phyloP scores from a whole-genome alignment of 2,888 invertebrate species.

The Trissonchulus latispiculum region DNA sequence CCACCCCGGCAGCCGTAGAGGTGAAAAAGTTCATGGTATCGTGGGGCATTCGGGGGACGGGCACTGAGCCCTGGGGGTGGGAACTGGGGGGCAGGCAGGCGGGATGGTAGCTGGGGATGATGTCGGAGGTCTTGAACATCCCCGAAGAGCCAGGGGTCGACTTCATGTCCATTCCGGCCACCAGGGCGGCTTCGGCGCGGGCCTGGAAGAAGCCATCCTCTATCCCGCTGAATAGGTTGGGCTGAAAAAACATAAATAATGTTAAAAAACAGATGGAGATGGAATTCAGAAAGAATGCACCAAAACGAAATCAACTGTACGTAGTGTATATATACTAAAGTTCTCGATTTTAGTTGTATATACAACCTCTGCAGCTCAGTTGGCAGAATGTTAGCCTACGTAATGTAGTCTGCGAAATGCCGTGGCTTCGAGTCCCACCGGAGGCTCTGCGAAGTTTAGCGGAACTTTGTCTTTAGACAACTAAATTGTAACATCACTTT shows the following conservation, averaged over 20 bases:
- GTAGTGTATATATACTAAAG: too few species aligned
- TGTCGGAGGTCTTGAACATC: conserved; percentile 53
- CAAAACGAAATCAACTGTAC: too few species aligned
- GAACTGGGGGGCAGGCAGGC: neutral
- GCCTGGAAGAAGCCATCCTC: conserved; percentile 85
- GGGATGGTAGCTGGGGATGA: conserved; percentile 46
- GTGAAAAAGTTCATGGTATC: neutral
- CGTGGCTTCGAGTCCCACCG: too few species aligned
- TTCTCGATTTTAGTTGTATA: too few species aligned
- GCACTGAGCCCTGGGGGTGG: neutral
- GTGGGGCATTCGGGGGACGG: neutral
- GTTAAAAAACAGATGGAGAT: neutral
- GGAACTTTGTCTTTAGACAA: too few species aligned
- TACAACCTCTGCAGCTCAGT: too few species aligned
- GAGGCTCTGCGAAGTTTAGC: too few species aligned
- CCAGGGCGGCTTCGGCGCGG: conserved; percentile 78
- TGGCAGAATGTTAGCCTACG: too few species aligned
- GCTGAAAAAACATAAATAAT: conserved; percentile 10
- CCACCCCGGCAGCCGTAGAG: neutral
- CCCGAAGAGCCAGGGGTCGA: conserved; percentile 56
- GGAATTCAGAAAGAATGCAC: too few species aligned
- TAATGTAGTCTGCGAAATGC: too few species aligned
- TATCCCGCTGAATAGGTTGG: conserved; percentile 77
- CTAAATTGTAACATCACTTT: too few species aligned
- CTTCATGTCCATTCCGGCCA: conserved; percentile 84